phyloP scores from a whole-genome alignment of 2,888 invertebrate genomes.

The Lacanobia oleracea region DNA sequence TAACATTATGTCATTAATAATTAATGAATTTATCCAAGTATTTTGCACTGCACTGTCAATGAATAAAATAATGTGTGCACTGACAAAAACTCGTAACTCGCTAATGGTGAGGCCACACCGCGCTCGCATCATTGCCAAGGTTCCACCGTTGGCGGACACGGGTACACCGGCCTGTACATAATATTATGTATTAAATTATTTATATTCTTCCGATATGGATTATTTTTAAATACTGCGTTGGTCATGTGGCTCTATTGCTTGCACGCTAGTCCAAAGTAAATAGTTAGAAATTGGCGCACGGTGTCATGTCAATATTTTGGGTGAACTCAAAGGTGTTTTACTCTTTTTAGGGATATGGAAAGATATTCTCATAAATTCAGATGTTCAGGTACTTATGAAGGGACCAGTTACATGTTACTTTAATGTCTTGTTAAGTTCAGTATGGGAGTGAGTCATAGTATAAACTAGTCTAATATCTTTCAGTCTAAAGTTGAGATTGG shows the following conservation, averaged over 20 bases:
- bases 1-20: too few relatives aligned
- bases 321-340: too few relatives aligned
- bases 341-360: too few relatives aligned
- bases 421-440: too few relatives aligned
- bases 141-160: constrained; percentile 55
- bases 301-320: neutral
- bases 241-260: neutral
- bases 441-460: too few relatives aligned
- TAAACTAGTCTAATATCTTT: too few relatives aligned
- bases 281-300: neutral
- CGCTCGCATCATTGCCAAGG: constrained; percentile 62
- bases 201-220: constrained; percentile 40
- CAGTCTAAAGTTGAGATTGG: too few relatives aligned
- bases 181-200: constrained; percentile 40
- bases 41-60: neutral
- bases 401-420: too few relatives aligned
- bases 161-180: constrained; percentile 28
- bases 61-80: neutral
- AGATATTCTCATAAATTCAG: too few relatives aligned
- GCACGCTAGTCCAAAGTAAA: neutral
- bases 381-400: too few relatives aligned
- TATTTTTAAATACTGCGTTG: constrained; percentile 39
- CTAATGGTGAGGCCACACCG: constrained; percentile 44
- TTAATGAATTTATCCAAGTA: neutral
- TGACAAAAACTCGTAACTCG: constrained; percentile 18